Base-by-base conservation (phyloP, 2,888 invertebrate genomes). In the Parelbella ahira region DNA sequence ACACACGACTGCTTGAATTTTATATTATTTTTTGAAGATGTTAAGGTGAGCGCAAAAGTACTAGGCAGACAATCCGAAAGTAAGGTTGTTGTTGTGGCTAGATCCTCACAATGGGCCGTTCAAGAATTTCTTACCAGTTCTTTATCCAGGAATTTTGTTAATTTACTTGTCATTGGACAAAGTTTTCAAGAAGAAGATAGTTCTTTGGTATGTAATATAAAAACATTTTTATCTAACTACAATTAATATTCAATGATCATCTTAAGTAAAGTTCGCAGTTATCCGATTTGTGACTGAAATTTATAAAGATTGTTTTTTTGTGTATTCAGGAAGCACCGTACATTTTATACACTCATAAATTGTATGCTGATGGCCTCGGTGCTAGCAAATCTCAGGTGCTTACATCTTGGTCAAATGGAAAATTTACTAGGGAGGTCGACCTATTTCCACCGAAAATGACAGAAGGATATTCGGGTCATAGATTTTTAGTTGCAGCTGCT, bases 41-140 rank as follows among this genome's bases (percentile, higher is more conserved):
- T 93, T 0, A 83, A 88, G 63, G 86, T 74, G 53, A 87, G 90
- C 37, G 84, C 88, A 3, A 75, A 87, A 30, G 80, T 93, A 18
- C 72, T 93, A 32, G 91, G 91, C 0, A 88, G 91, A 37, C 91
- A 93, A 60, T 88, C 88, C 1, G 72, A 82, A 0, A 91, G 89
- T 51, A 91, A 90, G 60, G 90, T 94, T 0, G 80, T 94, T 0
- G 68, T 94, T 1, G 81, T 94, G 0, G 90, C 93, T 0, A 86
- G 90, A 54, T 93, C 93, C 1, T 91, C 93, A 0, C 93, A 93
- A 56, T 94, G 93, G 93, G 90, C 91, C 12, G 89, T 94, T 0
- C 90, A 91, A 42, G 93, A 93, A 58, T 94, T 93, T 74, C 64
- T 94, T 8, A 74, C 89, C 0, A 89, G 90, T 10, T 80, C 90